Percentiles rank a stretch among this genome's conserved stretches.
Conservation (phyloP, 2,888 invertebrate species). For the Chironomus riparius region DNA sequence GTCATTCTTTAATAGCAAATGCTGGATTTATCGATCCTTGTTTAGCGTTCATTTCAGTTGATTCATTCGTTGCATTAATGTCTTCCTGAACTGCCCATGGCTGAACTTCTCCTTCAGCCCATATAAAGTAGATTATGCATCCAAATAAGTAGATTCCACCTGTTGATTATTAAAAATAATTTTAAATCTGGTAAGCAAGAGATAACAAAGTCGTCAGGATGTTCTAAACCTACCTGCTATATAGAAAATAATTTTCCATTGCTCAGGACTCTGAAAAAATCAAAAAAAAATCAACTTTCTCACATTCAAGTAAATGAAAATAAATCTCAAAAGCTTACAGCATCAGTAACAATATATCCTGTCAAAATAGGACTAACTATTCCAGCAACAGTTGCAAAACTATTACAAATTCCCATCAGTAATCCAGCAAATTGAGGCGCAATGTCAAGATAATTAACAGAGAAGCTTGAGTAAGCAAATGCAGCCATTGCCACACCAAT, state of each 20-base stretch:
- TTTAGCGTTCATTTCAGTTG: neutral
- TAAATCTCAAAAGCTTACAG: constrained; percentile 44
- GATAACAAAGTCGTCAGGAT: too few species aligned
- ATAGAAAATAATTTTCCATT: constrained; percentile 77
- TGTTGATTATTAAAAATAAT: neutral
- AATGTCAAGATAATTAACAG: constrained; percentile 68
- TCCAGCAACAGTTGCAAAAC: constrained; percentile 73
- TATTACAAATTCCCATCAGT: constrained; percentile 77
- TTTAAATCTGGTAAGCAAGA: too few species aligned
- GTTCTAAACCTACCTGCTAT: constrained; percentile 45
- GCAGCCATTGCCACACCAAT: constrained; percentile 85
- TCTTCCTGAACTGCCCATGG: constrained; percentile 51
- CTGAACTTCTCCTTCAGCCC: constrained; percentile 63
- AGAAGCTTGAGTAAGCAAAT: constrained; percentile 56
- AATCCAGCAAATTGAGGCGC: constrained; percentile 78
- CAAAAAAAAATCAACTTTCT: neutral
- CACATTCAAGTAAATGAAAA: too few species aligned
- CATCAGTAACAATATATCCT: constrained; percentile 58
- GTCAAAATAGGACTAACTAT: constrained; percentile 70
- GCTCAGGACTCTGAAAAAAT: constrained; percentile 50
- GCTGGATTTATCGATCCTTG: neutral
- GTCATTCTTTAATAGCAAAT: neutral
- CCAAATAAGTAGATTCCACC: constrained; percentile 63
- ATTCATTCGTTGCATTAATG: neutral
- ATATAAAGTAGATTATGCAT: constrained; percentile 60